Percentiles rank a stretch among this genome's conserved stretches.
These are phyloP conservation scores for Ericerus pela DNA, from an alignment of 1,140 invertebrate species.

Conservation along the genomic window DNA sequence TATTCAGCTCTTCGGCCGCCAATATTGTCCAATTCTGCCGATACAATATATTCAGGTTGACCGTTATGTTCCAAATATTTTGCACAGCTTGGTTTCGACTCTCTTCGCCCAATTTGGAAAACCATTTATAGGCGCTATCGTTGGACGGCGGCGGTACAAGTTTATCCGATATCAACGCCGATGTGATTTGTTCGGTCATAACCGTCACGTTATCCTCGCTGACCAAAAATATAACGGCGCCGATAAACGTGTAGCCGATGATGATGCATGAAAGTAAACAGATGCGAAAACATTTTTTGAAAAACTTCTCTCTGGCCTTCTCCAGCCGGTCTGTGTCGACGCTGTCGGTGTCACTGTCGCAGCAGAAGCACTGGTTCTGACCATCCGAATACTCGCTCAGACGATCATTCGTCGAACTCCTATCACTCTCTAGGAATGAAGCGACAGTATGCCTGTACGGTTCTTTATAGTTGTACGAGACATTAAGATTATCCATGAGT, in stretches of 20 bases:
- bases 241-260: conserved; percentile 75
- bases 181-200: conserved; percentile 20
- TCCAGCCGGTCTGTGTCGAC: conserved; percentile 38
- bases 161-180: conserved; percentile 16
- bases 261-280: conserved; percentile 73
- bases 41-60: conserved; percentile 82
- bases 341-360: conserved; percentile 31
- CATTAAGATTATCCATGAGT: background rate
- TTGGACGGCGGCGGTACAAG: conserved; percentile 27
- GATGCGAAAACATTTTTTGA: conserved; percentile 64
- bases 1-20: conserved; percentile 67
- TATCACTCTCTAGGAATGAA: conserved; percentile 1
- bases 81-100: conserved; percentile 60
- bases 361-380: conserved; percentile 39
- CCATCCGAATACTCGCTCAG: background rate
- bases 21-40: conserved; percentile 87
- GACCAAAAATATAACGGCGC: conserved; percentile 81
- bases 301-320: conserved; percentile 44
- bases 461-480: conserved; percentile 1
- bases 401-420: background rate
- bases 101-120: conserved; percentile 34
- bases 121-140: conserved; percentile 22
- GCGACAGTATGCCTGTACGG: background rate
- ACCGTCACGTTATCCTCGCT: conserved; percentile 56
- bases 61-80: conserved; percentile 89